Percentiles rank a stretch among this genome's conserved stretches.
These are phyloP conservation scores for Megaceryle maxima DNA, from an alignment of 2,113 vertebrate genomes.

Conservation along the genomic window DNA sequence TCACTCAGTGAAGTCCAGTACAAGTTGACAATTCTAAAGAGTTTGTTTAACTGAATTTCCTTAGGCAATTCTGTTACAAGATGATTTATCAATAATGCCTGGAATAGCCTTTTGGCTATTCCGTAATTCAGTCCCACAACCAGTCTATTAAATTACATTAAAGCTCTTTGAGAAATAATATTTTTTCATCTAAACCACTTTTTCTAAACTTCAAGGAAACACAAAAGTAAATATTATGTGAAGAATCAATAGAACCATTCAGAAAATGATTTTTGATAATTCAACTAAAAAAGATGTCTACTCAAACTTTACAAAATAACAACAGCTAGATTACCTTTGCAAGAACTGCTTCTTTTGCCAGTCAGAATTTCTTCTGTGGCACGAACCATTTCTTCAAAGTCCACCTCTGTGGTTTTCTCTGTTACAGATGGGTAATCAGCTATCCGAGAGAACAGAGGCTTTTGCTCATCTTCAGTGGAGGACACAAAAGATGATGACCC, in stretches of 20 bases:
- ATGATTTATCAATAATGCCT: background rate
- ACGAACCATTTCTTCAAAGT: slow-evolving; percentile 72
- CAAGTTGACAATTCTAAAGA: background rate
- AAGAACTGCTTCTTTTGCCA: slow-evolving; percentile 78
- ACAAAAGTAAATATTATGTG: background rate
- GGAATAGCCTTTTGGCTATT: background rate
- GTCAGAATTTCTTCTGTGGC: slow-evolving; percentile 72
- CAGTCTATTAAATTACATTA: background rate
- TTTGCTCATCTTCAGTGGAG: slow-evolving; percentile 85
- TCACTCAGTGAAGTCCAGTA: background rate
- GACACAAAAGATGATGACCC: slow-evolving; percentile 78
- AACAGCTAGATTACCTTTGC: slow-evolving; percentile 78
- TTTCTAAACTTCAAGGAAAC: background rate
- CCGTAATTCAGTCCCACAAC: background rate
- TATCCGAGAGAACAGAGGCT: slow-evolving; percentile 83
- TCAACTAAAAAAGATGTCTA: background rate
- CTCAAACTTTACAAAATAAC: background rate
- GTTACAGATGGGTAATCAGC: slow-evolving; percentile 77
- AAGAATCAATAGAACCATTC: background rate
- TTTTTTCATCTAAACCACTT: background rate
- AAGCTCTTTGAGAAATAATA: background rate
- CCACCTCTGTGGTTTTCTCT: slow-evolving; percentile 71
- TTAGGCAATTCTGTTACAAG: background rate
- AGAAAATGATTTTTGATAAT: background rate
- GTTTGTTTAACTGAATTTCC: background rate